Percentiles rank a stretch among this genome's conserved stretches.
Conservation (phyloP, 2,888 invertebrate species). For the Rotaria macrura region DNA sequence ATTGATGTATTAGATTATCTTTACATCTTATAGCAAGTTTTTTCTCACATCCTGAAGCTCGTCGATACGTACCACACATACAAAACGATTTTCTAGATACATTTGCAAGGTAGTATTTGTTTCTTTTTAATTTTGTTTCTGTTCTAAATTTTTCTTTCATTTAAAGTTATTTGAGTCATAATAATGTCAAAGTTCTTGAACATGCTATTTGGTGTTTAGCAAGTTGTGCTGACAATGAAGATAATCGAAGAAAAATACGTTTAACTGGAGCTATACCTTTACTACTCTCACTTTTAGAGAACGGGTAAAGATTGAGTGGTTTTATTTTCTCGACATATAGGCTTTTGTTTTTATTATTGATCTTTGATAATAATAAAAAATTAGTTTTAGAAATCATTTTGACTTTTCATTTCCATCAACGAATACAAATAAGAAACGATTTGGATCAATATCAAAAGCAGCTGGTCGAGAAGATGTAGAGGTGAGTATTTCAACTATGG, state of each 20-base stretch:
- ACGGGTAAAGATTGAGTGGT: conserved; percentile 35
- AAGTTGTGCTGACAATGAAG: conserved; percentile 49
- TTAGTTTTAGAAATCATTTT: neutral
- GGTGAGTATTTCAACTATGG: neutral
- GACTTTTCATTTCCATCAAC: neutral
- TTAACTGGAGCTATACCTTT: conserved; percentile 50
- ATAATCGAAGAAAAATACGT: conserved; percentile 47
- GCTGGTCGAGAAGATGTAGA: neutral
- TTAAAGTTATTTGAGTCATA: conserved; percentile 32
- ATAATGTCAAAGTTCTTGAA: conserved; percentile 49
- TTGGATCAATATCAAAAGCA: neutral
- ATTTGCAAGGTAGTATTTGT: neutral
- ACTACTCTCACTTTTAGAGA: conserved; percentile 46
- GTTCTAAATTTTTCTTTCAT: neutral
- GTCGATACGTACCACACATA: neutral
- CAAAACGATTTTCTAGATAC: neutral
- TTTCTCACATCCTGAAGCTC: neutral
- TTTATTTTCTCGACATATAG: too few relatives aligned
- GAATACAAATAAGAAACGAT: neutral
- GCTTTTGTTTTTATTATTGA: too few relatives aligned
- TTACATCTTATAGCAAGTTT: neutral
- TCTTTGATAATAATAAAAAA: too few relatives aligned
- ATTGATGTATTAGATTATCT: neutral
- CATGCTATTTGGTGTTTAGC: conserved; percentile 51
- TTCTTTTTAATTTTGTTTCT: neutral